Conservation (phyloP, 2,113 vertebrate species). For the Conger conger region DNA sequence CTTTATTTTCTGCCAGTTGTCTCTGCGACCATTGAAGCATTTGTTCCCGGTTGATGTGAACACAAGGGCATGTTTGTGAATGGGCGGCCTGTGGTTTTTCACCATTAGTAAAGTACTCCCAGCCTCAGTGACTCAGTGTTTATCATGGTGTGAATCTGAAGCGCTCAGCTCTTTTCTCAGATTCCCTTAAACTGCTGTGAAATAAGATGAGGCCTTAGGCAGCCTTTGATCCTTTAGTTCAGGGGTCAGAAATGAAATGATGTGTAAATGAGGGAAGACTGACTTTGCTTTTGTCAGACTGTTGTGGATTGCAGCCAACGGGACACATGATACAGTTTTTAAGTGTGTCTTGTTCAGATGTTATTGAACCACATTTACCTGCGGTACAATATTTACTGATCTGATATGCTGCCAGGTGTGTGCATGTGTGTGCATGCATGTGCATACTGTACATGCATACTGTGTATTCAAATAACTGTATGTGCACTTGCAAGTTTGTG, state of each 20-base stretch:
- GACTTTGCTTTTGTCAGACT: conserved; percentile 73
- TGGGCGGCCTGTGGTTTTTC: conserved; percentile 28
- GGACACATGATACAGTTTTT: conserved; percentile 67
- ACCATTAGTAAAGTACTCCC: conserved; percentile 53
- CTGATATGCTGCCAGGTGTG: conserved; percentile 61
- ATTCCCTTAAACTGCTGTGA: conserved; percentile 67
- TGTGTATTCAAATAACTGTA: conserved; percentile 14
- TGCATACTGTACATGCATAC: conserved; percentile 25
- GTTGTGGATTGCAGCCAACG: conserved; percentile 75
- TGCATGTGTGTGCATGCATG: conserved; percentile 18
- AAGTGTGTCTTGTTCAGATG: conserved; percentile 73
- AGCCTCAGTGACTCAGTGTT: conserved; percentile 60
- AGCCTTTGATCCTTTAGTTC: conserved; percentile 76
- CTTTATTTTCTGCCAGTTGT: not conserved
- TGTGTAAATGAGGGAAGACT: conserved; percentile 77
- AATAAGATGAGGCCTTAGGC: conserved; percentile 72
- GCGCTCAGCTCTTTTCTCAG: conserved; percentile 69
- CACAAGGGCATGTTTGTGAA: conserved; percentile 6
- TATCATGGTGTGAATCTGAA: conserved; percentile 66
- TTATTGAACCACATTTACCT: conserved; percentile 61
- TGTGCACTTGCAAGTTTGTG: not conserved
- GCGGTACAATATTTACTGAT: conserved; percentile 61
- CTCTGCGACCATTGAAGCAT: conserved; percentile 14
- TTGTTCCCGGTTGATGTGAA: conserved; percentile 16
- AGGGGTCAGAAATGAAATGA: conserved; percentile 75